A percentile compares a stretch with the other conserved stretches of the same genome.
Evolutionary conservation across 2,888 invertebrate species (phyloP).

Genomic region (Acanthopleura granulata): DNA sequence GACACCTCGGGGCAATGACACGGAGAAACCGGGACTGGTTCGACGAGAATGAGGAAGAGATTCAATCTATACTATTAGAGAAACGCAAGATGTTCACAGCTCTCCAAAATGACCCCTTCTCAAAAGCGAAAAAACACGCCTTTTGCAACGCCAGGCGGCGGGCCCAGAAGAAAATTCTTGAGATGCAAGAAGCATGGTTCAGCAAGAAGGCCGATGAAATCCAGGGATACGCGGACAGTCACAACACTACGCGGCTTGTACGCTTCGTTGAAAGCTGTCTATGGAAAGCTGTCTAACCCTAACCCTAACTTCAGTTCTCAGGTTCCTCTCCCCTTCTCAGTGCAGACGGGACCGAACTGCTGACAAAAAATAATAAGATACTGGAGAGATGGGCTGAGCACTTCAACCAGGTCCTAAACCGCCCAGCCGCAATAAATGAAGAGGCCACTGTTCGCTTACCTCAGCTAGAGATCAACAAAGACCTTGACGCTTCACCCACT

Average conservation of each 20-base stretch:
- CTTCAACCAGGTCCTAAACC: conserved; percentile 27
- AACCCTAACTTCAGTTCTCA: no score
- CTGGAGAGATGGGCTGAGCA: conserved; percentile 19
- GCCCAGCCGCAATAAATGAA: conserved; percentile 21
- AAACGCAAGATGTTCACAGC: no score
- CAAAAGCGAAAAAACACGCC: not conserved
- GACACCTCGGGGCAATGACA: not conserved
- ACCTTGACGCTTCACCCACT: not conserved
- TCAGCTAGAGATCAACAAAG: not conserved
- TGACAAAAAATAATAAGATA: conserved; percentile 22
- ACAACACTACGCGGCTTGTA: conserved; percentile 17
- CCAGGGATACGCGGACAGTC: conserved; percentile 21
- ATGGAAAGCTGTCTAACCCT: no score
- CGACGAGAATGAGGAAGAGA: no score
- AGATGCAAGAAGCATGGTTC: conserved; percentile 25
- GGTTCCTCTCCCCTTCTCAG: conserved; percentile 16
- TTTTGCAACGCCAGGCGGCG: no score
- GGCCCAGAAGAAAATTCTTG: conserved; percentile 12
- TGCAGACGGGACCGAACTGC: conserved; percentile 10
- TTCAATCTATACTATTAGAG: no score
- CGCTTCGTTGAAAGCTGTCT: no score
- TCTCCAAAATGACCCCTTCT: not conserved
- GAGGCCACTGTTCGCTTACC: conserved; percentile 13
- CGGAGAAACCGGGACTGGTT: no score
- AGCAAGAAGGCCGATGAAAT: conserved; percentile 25